Evolutionary conservation across 2,888 invertebrate species (phyloP).

Genomic region (Metallyticus violacea): DNA sequence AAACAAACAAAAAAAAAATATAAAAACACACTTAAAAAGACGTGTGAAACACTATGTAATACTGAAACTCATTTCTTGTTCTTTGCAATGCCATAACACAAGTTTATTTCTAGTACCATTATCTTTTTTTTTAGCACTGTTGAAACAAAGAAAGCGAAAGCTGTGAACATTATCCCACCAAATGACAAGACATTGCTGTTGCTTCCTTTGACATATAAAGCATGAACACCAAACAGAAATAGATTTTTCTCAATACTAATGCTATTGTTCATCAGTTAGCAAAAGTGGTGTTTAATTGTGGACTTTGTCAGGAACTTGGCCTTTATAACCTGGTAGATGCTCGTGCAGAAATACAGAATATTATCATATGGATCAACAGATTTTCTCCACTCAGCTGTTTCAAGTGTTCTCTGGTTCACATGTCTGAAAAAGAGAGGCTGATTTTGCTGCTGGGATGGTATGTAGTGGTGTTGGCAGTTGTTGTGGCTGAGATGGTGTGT

Average conservation of each 20-base stretch:
- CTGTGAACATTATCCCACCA: not conserved
- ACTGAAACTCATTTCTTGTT: not conserved
- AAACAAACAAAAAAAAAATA: not conserved
- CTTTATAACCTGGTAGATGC: no score
- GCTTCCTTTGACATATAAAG: not conserved
- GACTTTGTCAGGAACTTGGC: not conserved
- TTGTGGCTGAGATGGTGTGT: not conserved
- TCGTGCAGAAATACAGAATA: not conserved
- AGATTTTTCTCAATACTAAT: not conserved
- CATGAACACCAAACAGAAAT: not conserved
- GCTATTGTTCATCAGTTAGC: not conserved
- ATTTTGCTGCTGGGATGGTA: not conserved
- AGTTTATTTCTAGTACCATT: not conserved
- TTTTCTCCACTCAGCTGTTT: not conserved
- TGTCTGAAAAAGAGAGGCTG: not conserved
- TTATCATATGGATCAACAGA: not conserved
- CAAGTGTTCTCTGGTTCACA: no score
- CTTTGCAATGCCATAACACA: not conserved
- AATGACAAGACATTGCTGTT: not conserved
- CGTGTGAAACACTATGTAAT: not conserved
- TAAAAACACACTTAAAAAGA: not conserved
- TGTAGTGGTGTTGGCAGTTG: not conserved
- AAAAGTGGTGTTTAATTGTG: not conserved
- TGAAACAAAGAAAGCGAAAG: not conserved
- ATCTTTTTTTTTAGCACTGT: not conserved